Base-by-base conservation (phyloP, 2,888 invertebrate genomes). In the Drosophila neonasuta region DNA sequence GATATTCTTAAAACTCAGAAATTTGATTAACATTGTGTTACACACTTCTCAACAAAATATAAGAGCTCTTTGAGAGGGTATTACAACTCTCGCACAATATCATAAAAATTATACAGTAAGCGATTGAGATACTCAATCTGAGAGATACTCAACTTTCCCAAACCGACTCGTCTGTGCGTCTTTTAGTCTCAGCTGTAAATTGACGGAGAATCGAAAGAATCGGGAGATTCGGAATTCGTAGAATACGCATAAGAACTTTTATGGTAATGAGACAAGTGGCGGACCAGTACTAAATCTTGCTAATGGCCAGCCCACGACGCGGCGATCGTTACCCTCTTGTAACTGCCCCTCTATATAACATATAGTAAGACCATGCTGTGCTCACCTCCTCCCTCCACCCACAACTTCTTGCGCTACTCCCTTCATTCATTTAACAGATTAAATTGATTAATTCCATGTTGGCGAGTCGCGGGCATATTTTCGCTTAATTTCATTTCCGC, bases 361-460 rank as follows among this genome's bases (percentile, higher is more conserved):
- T 52, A 32, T 17, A 34, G 34, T 34, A 34, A 34, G 34, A 34
- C 11, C 10, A 11, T 34, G 34, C 11, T n/a, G 41, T 4, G 11
- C 24, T 36, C 45, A 34, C 24, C 45, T 63, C 59, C 36, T 30
- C 54, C 13, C 58, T 66, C 57, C 10, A 10, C 32, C 24, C 24
- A 6, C 24, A 24, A 32, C 13, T 7, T 6, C 39, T 13, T 36
- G 11, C 6, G 13, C 39, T 39, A 13, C 39, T n/a, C 39, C 39
- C 15, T 17, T 29, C 29, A 20, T 46, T 80, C 80, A 86, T 87
- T 88, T 87, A 83, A 79, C 78, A 82, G 88, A 89, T 90, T 89
- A 90, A 90, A 90, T 90, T 90, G 90, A 90, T 90, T 90, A 90
- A 90, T 89, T 90, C 80, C 87, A 89, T 89, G 82, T 60, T 52